Conservation (phyloP, 2,797 vertebrate genomes). For the Falco columbarius region DNA sequence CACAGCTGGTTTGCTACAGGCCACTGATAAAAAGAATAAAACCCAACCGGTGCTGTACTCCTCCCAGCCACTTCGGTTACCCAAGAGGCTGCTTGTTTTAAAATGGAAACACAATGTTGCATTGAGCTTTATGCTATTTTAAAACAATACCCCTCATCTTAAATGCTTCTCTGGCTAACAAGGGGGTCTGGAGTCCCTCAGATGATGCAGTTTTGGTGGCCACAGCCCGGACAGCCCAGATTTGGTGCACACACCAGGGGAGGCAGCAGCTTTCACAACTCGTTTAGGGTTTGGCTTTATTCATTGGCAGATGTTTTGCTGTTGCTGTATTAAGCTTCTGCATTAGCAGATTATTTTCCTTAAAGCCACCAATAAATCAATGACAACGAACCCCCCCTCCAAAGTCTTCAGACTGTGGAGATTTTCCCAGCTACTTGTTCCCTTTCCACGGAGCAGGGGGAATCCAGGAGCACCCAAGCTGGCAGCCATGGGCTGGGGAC, state of each 20-base stretch:
- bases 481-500: background rate
- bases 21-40: background rate
- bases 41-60: background rate
- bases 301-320: constrained; percentile 25
- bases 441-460: background rate
- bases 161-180: background rate
- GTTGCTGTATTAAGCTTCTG: constrained; percentile 11
- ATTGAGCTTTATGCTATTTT: background rate
- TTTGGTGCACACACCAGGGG: background rate
- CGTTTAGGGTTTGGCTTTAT: background rate
- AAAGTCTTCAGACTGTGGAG: background rate
- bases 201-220: background rate
- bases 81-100: background rate
- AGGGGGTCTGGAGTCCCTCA: background rate
- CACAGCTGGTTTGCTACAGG: background rate
- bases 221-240: background rate
- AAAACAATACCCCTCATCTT: background rate
- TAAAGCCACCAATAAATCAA: constrained; percentile 47
- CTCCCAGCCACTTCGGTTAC: background rate
- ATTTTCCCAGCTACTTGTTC: background rate
- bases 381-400: background rate
- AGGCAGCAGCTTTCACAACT: background rate
- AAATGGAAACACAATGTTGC: background rate
- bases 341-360: constrained; percentile 28
- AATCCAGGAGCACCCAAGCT: accelerated